Conservation (phyloP, 2,797 vertebrate genomes). For the Mus spretus region DNA sequence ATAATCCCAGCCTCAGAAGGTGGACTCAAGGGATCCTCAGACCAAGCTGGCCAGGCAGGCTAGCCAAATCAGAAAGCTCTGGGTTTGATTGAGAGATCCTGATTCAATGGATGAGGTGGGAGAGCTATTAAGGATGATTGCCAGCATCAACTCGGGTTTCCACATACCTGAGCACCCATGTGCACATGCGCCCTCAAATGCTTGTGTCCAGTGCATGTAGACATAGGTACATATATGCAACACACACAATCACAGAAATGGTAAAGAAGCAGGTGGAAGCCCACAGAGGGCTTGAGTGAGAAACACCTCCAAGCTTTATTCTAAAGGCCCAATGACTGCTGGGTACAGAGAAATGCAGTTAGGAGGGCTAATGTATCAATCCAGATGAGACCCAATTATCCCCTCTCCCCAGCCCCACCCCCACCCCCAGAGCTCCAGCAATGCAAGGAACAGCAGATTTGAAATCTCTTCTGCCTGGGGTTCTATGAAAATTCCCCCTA, state of each 20-base stretch:
- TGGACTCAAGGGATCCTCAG: neutral
- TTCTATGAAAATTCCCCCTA: neutral
- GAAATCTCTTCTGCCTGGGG: neutral
- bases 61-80: neutral
- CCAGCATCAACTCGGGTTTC: neutral
- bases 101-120: neutral
- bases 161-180: neutral
- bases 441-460: neutral
- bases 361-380: neutral
- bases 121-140: neutral
- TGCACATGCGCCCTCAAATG: neutral
- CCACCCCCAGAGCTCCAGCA: rapidly evolving
- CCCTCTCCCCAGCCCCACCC: neutral
- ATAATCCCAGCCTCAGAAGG: neutral
- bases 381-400: neutral
- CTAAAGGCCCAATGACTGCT: neutral
- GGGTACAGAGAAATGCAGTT: neutral
- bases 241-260: neutral
- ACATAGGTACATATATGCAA: neutral
- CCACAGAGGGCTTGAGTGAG: neutral
- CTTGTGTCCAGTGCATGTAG: neutral
- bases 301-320: neutral
- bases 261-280: no score
- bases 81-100: neutral
- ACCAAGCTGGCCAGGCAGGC: neutral